Evolutionary conservation across 2,797 vertebrate genomes (phyloP).

Genomic region (Discoglossus pictus): DNA sequence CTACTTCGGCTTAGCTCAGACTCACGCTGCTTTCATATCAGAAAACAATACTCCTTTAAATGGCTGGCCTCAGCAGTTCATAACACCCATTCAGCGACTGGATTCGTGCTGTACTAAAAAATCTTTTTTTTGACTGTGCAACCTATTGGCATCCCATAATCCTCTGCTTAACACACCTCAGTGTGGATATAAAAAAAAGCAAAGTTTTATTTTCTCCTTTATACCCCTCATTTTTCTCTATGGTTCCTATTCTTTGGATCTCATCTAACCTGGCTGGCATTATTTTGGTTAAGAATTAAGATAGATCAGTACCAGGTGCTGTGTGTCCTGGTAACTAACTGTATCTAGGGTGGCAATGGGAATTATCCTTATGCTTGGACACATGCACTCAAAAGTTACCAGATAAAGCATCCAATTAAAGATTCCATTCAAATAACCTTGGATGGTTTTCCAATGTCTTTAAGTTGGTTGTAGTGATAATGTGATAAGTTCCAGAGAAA

Average conservation of each 20-base stretch:
- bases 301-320: constrained; percentile 81
- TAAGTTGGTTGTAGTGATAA: too few species aligned
- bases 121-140: constrained; percentile 75
- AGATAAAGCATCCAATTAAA: constrained; percentile 66
- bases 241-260: constrained; percentile 81
- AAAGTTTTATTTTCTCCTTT: constrained; percentile 71
- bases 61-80: constrained; percentile 84
- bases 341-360: constrained; percentile 68
- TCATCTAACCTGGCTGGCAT: constrained; percentile 80
- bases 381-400: constrained; percentile 75
- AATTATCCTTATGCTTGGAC: constrained; percentile 56
- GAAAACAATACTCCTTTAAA: constrained; percentile 77
- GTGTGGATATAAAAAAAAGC: constrained; percentile 83
- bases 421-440: constrained; percentile 11
- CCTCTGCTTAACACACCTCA: constrained; percentile 84
- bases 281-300: constrained; percentile 70
- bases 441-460: too few species aligned
- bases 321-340: constrained; percentile 63
- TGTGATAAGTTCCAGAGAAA: too few species aligned
- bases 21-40: constrained; percentile 92
- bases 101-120: constrained; percentile 90
- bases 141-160: constrained; percentile 82
- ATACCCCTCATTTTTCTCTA: constrained; percentile 67
- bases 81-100: constrained; percentile 94
- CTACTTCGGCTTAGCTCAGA: constrained; percentile 87